These are phyloP conservation scores for Papilio helenus DNA, from an alignment of 1,140 invertebrate genomes.

Conservation along the genomic window DNA sequence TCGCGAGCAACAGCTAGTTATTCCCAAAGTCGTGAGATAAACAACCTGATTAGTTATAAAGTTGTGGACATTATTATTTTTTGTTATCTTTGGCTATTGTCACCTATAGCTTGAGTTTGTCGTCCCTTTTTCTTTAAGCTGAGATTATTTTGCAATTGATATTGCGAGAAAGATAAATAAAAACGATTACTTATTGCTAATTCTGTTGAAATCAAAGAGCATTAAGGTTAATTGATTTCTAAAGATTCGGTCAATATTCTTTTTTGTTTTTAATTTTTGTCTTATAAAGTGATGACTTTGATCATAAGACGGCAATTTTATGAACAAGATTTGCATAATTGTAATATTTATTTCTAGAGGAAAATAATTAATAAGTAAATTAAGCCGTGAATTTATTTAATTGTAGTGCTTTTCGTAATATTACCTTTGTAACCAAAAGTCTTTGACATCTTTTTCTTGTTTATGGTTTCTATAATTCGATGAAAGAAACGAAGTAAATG, in stretches of 20 bases:
- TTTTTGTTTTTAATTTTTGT: slow-evolving; percentile 18
- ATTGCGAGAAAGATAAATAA: slow-evolving; percentile 20
- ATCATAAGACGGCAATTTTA: background rate
- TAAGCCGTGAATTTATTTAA: too few relatives aligned
- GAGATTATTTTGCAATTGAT: background rate
- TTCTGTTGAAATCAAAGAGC: slow-evolving; percentile 20
- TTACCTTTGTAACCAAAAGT: background rate
- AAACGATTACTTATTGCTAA: slow-evolving; percentile 3
- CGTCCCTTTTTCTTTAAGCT: background rate
- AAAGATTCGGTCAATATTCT: background rate
- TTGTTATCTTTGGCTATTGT: background rate
- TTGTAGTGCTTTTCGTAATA: background rate
- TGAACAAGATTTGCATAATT: background rate
- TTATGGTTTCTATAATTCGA: background rate
- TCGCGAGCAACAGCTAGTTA: too few relatives aligned
- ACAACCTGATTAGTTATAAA: background rate
- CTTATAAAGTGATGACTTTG: background rate
- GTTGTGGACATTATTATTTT: background rate
- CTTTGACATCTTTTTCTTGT: background rate
- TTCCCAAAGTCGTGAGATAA: background rate
- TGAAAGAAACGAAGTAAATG: background rate
- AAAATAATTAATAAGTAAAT: background rate
- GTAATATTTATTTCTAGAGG: background rate
- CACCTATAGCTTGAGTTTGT: background rate
- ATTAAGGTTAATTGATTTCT: slow-evolving; percentile 26